Evolutionary conservation across 2,888 invertebrate genomes (phyloP).

Genomic region (Apamea epomidion): DNA sequence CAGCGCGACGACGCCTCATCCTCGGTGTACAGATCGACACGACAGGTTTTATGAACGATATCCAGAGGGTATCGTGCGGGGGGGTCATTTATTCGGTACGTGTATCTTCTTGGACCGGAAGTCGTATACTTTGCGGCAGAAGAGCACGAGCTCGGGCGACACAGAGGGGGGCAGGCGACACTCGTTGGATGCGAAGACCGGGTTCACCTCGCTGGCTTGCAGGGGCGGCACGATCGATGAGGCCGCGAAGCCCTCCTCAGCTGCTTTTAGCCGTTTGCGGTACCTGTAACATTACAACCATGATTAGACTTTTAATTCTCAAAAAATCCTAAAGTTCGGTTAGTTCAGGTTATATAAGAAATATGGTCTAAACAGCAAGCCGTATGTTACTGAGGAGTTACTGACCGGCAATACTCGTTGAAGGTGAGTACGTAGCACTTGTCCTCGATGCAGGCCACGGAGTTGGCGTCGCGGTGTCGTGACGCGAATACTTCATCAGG

Average conservation of each 20-base stretch:
- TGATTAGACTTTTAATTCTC: constrained; percentile 1
- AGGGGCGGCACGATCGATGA: constrained; percentile 94
- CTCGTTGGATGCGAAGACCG: constrained; percentile 87
- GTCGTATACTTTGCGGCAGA: constrained; percentile 98
- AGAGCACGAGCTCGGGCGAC: constrained; percentile 96
- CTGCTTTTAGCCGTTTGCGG: constrained; percentile 94
- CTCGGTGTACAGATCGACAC: constrained; percentile 63
- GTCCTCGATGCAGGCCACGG: constrained; percentile 99
- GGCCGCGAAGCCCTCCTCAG: constrained; percentile 94
- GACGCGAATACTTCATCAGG: constrained; percentile 98
- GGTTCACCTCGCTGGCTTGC: constrained; percentile 91
- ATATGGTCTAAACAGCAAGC: neutral
- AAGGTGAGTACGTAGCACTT: constrained; percentile 99
- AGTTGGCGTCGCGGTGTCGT: constrained; percentile 98
- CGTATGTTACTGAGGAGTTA: neutral
- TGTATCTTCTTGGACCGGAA: constrained; percentile 95
- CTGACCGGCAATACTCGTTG: constrained; percentile 98
- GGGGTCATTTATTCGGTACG: constrained; percentile 85
- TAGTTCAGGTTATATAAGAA: constrained; percentile 4
- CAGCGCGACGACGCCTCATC: constrained; percentile 46
- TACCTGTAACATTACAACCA: constrained; percentile 91
- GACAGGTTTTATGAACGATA: constrained; percentile 67
- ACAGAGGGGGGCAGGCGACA: constrained; percentile 92
- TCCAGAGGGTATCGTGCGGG: constrained; percentile 57
- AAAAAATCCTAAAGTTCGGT: neutral